A percentile compares a stretch with the other conserved stretches of the same genome.
phyloP scores from a whole-genome alignment of 2,888 invertebrate genomes.

The Elmis aenea region DNA sequence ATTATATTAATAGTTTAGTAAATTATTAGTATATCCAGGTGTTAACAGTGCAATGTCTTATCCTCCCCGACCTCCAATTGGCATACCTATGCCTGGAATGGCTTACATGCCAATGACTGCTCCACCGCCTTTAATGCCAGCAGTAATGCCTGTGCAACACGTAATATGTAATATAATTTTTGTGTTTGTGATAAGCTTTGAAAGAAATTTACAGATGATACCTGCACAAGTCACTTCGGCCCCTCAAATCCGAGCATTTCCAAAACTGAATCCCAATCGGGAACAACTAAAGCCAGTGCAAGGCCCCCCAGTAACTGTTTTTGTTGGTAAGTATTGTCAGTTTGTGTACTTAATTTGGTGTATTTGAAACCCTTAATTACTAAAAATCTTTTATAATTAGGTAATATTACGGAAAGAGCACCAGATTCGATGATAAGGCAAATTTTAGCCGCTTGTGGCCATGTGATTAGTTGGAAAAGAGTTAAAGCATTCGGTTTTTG shows the following conservation, averaged over 20 bases:
- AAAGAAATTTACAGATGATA: slow-evolving; percentile 48
- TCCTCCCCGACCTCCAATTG: slow-evolving; percentile 80
- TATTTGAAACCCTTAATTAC: neutral
- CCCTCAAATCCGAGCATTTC: slow-evolving; percentile 44
- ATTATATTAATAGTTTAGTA: neutral
- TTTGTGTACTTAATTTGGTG: neutral
- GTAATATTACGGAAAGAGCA: slow-evolving; percentile 89
- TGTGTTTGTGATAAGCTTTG: slow-evolving; percentile 2
- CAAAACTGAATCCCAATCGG: slow-evolving; percentile 42
- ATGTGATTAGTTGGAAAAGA: slow-evolving; percentile 94
- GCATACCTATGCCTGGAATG: slow-evolving; percentile 63
- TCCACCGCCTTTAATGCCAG: slow-evolving; percentile 67
- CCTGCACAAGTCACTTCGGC: slow-evolving; percentile 47
- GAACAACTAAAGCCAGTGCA: slow-evolving; percentile 47
- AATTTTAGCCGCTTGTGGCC: slow-evolving; percentile 88
- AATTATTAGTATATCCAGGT: no score
- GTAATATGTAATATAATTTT: slow-evolving; percentile 52
- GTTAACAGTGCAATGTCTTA: no score
- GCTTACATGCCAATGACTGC: slow-evolving; percentile 55
- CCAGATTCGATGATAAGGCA: slow-evolving; percentile 93
- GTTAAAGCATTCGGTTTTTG: slow-evolving; percentile 98
- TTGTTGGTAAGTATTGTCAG: slow-evolving; percentile 65
- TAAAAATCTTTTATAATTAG: slow-evolving; percentile 35
- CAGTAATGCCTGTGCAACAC: slow-evolving; percentile 68
- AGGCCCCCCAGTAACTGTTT: slow-evolving; percentile 93